Evolutionary conservation across 2,113 vertebrate species (phyloP), one percentile per base, ranked within the genome.

Genomic region (Cheilinus undulatus): DNA sequence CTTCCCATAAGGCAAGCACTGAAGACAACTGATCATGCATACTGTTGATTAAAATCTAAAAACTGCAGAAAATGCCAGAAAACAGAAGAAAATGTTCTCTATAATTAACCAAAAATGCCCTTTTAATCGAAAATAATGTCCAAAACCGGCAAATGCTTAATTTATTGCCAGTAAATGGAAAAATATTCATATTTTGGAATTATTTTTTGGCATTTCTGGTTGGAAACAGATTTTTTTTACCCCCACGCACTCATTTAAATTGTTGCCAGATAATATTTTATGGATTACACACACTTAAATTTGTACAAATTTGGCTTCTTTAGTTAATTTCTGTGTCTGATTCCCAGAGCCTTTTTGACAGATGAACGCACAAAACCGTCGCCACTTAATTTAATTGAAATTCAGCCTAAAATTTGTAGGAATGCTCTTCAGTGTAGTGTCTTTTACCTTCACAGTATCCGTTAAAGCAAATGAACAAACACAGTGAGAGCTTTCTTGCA

Each of bases 401-500:
- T 30, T 30, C 8, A 30, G 30, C 30, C 8, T 8, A 4, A 15
- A 40, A 15, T 40, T 14, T 40, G 38, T 2, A 40, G 4, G 13
- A 40, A 40, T 14, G 30, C n/a, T n/a, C n/a, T n/a, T n/a, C n/a
- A n/a, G n/a, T n/a, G n/a, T n/a, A n/a, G n/a, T n/a, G n/a, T n/a
- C n/a, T n/a, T n/a, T n/a, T n/a, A n/a, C n/a, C n/a, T n/a, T n/a
- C n/a, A n/a, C n/a, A n/a, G n/a, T n/a, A n/a, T n/a, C n/a, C n/a
- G n/a, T n/a, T n/a, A 51, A 38, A 77, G 43, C 59, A 57, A 22
- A 52, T 23, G 15, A 69, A 27, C 1, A 64, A 38, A 61, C 50
- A 74, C 50, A 74, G 40, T 56, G 27, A 32, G 17, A 14, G 19
- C 17, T 2, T 11, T 36, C 67, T 53, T 22, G 27, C 28, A 69